These are phyloP conservation scores for Kryphioiulus occultus DNA, from an alignment of 2,888 invertebrate genomes.

Conservation along the genomic window DNA sequence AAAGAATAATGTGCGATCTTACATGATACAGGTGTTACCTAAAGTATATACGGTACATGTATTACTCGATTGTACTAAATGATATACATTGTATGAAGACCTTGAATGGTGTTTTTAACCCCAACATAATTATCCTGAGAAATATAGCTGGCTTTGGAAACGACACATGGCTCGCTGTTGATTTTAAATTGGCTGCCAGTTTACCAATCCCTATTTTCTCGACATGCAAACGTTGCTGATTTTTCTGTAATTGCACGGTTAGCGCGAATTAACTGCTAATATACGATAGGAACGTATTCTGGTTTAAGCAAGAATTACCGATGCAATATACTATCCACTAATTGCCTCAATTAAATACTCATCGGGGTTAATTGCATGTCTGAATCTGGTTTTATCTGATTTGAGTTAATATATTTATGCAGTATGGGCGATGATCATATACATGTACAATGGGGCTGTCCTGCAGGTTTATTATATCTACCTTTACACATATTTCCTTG, in stretches of 20 bases:
- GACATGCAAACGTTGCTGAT: neutral
- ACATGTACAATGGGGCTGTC: too few species aligned
- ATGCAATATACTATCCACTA: neutral
- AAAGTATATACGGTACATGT: too few species aligned
- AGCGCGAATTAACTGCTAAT: neutral
- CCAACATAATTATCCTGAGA: neutral
- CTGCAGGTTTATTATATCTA: too few species aligned
- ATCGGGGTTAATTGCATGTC: neutral
- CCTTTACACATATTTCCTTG: too few species aligned
- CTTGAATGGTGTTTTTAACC: slow-evolving; percentile 6
- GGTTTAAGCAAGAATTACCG: neutral
- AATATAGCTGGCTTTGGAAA: neutral
- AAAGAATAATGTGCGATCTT: too few species aligned
- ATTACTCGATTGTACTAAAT: too few species aligned
- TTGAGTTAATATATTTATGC: neutral
- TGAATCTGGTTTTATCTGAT: neutral
- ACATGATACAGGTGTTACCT: too few species aligned
- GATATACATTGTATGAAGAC: neutral
- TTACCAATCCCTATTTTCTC: neutral
- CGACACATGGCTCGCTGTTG: neutral
- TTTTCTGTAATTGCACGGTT: neutral
- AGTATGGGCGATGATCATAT: too few species aligned
- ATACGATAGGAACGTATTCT: neutral
- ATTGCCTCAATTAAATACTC: neutral
- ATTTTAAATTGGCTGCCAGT: neutral